Percentiles rank a stretch among this genome's conserved stretches.
phyloP scores from a whole-genome alignment of 2,797 vertebrate genomes.

The Myripristis murdjan region DNA sequence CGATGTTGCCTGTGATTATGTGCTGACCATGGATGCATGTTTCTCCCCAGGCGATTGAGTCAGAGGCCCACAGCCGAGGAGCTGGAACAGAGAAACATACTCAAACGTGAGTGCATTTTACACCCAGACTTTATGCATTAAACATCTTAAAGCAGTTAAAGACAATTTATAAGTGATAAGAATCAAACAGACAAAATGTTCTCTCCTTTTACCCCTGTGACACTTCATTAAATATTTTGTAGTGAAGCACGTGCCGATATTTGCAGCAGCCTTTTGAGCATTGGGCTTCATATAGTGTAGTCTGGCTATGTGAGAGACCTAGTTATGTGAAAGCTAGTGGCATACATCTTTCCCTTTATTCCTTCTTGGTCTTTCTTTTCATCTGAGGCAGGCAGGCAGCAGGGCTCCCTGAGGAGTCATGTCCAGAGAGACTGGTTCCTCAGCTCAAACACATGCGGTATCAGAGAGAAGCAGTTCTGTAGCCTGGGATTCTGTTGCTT shows the following conservation, averaged over 20 bases:
- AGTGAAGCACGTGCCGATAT: background rate
- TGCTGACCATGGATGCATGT: slow-evolving; percentile 59
- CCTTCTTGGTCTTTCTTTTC: slow-evolving; percentile 44
- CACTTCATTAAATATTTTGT: background rate
- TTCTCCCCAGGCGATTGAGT: slow-evolving; percentile 93
- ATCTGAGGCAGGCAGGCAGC: slow-evolving; percentile 40
- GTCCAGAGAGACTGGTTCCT: slow-evolving; percentile 63
- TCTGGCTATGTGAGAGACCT: slow-evolving; percentile 22
- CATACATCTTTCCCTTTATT: slow-evolving; percentile 34
- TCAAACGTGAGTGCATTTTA: slow-evolving; percentile 93
- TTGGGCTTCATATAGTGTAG: slow-evolving; percentile 11
- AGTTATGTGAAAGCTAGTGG: slow-evolving; percentile 41
- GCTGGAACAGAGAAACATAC: slow-evolving; percentile 97
- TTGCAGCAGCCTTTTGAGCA: slow-evolving; percentile 13
- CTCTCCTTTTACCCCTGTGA: background rate
- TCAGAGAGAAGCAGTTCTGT: slow-evolving; percentile 62
- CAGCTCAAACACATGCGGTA: slow-evolving; percentile 63
- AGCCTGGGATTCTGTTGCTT: slow-evolving; percentile 57
- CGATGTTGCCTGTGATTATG: slow-evolving; percentile 17
- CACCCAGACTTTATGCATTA: background rate
- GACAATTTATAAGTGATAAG: background rate
- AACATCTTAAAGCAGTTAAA: background rate
- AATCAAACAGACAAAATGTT: background rate
- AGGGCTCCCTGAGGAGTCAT: slow-evolving; percentile 50
- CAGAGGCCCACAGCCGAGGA: slow-evolving; percentile 98